phyloP scores from a whole-genome alignment of 2,113 vertebrate genomes.

The Pica pica region DNA sequence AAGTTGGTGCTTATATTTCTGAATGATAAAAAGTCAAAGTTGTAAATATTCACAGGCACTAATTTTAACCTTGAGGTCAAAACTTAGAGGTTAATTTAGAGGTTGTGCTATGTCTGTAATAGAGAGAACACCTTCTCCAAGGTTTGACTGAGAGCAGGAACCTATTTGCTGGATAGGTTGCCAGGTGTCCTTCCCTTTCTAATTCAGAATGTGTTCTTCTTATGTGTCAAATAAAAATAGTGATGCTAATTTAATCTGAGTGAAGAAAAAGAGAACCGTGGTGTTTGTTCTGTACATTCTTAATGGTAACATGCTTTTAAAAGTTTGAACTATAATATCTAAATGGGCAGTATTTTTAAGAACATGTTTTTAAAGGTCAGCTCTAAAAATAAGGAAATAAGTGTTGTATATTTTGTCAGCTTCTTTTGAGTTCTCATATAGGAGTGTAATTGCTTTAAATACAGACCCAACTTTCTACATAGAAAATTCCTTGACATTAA shows the following conservation, averaged over 20 bases:
- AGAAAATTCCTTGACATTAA: background rate
- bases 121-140: background rate
- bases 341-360: background rate
- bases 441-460: background rate
- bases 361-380: background rate
- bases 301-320: background rate
- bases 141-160: background rate
- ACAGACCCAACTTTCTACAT: background rate
- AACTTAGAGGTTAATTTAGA: background rate
- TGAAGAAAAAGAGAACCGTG: background rate
- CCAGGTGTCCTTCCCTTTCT: background rate
- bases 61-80: background rate
- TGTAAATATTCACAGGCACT: background rate
- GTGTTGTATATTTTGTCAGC: background rate
- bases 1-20: background rate
- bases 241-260: background rate
- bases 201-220: background rate
- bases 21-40: background rate
- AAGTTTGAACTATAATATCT: background rate
- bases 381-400: background rate
- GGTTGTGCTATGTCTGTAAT: background rate
- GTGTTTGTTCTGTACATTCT: background rate
- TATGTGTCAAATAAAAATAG: background rate
- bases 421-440: background rate
- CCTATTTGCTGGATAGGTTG: background rate